Percentiles rank a stretch among this genome's conserved stretches.
These are phyloP conservation scores for Synanthedon tipuliformis DNA, from an alignment of 2,888 invertebrate genomes.

Conservation along the genomic window DNA sequence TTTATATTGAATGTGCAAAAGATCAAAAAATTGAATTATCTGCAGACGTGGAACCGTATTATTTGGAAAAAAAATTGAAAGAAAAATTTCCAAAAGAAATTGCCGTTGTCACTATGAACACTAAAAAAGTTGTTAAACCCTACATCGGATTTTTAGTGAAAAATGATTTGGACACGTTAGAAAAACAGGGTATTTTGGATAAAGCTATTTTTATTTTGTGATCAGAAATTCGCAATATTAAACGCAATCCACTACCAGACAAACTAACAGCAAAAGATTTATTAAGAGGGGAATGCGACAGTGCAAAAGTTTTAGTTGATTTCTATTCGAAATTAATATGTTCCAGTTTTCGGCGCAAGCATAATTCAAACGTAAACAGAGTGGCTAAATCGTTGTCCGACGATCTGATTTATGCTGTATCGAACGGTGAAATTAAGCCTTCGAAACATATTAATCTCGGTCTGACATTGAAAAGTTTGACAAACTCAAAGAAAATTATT, in stretches of 20 bases:
- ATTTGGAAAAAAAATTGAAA: neutral
- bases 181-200: neutral
- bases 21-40: neutral
- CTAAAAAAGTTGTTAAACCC: slow-evolving; percentile 1
- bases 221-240: neutral
- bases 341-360: slow-evolving; percentile 1
- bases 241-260: neutral
- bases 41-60: neutral
- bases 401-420: neutral
- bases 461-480: neutral
- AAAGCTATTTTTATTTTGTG: neutral
- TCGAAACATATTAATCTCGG: neutral
- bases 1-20: neutral
- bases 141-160: neutral
- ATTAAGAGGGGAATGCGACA: neutral
- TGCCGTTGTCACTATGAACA: neutral
- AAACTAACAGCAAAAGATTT: neutral
- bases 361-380: neutral
- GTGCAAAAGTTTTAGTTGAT: neutral
- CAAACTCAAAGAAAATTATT: neutral
- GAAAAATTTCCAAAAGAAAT: neutral
- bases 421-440: neutral
- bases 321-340: neutral
- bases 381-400: neutral
- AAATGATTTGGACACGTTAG: neutral